Evolutionary conservation across 2,888 invertebrate species (phyloP), one percentile per base, ranked within the genome.

Genomic region (Ichneumon xanthorius): DNA sequence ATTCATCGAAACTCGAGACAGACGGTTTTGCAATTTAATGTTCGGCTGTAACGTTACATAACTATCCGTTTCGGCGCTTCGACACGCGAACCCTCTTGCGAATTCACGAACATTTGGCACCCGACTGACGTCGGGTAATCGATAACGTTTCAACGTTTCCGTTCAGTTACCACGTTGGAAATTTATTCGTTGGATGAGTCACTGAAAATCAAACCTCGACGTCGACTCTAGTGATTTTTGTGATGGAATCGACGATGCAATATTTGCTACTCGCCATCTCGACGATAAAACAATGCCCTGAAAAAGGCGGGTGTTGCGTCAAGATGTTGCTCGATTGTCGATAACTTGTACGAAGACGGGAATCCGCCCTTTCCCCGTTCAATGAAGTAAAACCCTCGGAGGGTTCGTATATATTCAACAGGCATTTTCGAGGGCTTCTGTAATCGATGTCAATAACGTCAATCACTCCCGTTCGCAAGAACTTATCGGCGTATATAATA

Each of bases 361-460:
- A 14, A 68, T 68, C 22, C 22, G 9, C 22, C 22, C 55, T 55
- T 22, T 55, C 61, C 2, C 30, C 22, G 40, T 40, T 26, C 11
- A 14, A 1, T 11, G 30, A 16, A 16, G 6, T 61, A 4, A 61
- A 61, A 61, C 26, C 14, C 61, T 55, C 14, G 19, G 7, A 5
- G 5, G 14, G 40, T 45, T 45, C 22, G 45, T 67, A 50, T 53
- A 61, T 70, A 22, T 45, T 16, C 14, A 50, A 33, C 30, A 53
- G 53, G 70, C 48, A 61, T 61, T 61, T 30, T 33, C 61, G 61
- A 61, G 61, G 2, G 61, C 16, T n/a, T 58, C 11, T 2, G 48
- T 30, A 73, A 65, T 80, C 65, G 45, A 67, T 9, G 80, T 80
- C 67, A 80, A 37, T 63, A 65, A 45, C 53, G 80, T 80, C 79